These are phyloP conservation scores for Nasonia longicornis DNA, from an alignment of 1,140 invertebrate genomes.

Conservation along the genomic window DNA sequence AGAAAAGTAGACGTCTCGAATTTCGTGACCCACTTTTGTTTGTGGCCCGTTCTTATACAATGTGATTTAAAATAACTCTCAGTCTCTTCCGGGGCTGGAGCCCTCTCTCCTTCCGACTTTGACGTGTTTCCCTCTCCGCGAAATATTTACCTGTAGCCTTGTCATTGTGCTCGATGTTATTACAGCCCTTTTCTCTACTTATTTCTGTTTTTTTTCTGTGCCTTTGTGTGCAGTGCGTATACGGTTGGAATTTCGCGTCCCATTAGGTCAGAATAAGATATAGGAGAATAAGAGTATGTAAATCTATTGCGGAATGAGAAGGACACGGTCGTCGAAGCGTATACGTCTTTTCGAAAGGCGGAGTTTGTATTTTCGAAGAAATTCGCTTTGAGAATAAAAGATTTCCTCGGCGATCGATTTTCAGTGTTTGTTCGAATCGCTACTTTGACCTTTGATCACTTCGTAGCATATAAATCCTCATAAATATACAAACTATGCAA, in stretches of 20 bases:
- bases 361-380: neutral
- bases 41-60: conserved; percentile 10
- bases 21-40: conserved; percentile 38
- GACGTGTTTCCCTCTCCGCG: neutral
- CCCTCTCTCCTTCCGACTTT: neutral
- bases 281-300: neutral
- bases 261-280: no score
- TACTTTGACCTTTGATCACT: no score
- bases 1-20: conserved; percentile 15
- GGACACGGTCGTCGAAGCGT: neutral
- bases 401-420: neutral
- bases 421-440: neutral
- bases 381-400: neutral
- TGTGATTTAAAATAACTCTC: conserved; percentile 39
- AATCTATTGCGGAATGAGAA: neutral
- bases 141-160: neutral
- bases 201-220: neutral
- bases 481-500: no score
- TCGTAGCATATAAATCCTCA: no score
- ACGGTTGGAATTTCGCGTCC: neutral
- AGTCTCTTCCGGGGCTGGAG: neutral
- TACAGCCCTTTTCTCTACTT: neutral
- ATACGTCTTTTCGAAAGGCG: no score
- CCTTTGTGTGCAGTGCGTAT: neutral
- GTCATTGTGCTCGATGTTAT: neutral